Evolutionary conservation across 92 coral and sea anemone species (phyloP).

Genomic region (Zoanthus solanderi): DNA sequence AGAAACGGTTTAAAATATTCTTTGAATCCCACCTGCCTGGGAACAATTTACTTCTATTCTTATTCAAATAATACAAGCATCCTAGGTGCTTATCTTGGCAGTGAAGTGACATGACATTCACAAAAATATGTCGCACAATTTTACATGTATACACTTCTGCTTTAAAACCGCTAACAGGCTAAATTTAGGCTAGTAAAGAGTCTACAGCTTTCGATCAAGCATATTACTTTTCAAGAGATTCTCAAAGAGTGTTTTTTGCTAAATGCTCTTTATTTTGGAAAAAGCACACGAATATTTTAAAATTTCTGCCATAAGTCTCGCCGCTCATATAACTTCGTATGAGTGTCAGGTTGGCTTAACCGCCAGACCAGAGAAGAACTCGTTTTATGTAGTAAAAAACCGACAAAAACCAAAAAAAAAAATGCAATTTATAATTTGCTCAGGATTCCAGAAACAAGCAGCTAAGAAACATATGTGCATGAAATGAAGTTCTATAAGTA

Average conservation of each 20-base stretch:
- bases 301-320: too few species aligned
- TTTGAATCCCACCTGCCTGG: conserved; percentile 40
- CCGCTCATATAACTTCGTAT: too few species aligned
- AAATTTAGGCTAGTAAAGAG: background rate
- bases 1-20: conserved; percentile 17
- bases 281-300: background rate
- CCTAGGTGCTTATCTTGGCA: conserved; percentile 21
- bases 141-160: background rate
- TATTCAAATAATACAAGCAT: conserved; percentile 40
- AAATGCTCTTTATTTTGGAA: too few species aligned
- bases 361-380: too few species aligned
- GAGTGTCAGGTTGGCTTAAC: too few species aligned
- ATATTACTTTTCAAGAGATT: background rate
- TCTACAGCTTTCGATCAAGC: background rate
- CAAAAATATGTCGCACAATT: conserved; percentile 17
- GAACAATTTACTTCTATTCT: conserved; percentile 30
- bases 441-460: background rate
- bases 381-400: background rate
- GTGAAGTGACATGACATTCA: conserved; percentile 45
- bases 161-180: background rate
- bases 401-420: background rate
- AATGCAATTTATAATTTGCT: background rate
- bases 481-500: background rate
- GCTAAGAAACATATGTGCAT: background rate
- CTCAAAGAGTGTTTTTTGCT: too few species aligned